Base-by-base conservation (phyloP, 2,888 invertebrate genomes). In the Lasioglossum figueresi region DNA sequence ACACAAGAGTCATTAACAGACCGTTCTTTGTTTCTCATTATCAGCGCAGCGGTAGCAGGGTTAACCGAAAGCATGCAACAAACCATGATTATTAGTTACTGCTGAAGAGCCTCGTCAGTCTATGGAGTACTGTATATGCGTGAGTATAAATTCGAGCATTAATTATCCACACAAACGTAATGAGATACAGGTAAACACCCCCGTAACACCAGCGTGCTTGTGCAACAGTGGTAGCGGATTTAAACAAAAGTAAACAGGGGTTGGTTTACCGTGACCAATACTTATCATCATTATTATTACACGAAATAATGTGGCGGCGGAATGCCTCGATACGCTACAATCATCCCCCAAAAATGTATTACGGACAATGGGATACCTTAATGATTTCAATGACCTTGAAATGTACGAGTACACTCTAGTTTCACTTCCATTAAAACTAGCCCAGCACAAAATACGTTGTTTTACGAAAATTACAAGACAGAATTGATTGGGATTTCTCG, bases 131-230 rank as follows among this genome's bases (percentile, higher is more conserved):
- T 34, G 34, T 19, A 19, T 34, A 66, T 31, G 34, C 31, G 66
- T 10, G 68, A 68, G 40, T 40, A 40, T 40, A 70, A 37, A 40
- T 40, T 37, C 40, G 40, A 23, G 70, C 40, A 70, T 40, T 40
- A 70, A 70, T 70, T 70, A 70, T 70, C n/a, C 37, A n/a, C 70
- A 70, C 70, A 23, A 14, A 40, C 23, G 40, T 70, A 70, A 70
- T 70, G 40, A 70, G 40, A 70, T 70, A 70, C 70, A 70, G 34
- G 37, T 70, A 70, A 70, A 37, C 70, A 23, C 40, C 40, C 70
- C 10, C 23, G 12, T 56, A 40, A 70, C 70, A 40, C 40, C 31
- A 14, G 23, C 10, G 19, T 23, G 1, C 37, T 23, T 23, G 66
- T 19, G 34, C 34, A 34, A 12, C 23, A 40, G 34, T 19, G 34